These are phyloP conservation scores for Pangasius sanitwongsei DNA, from an alignment of 2,797 vertebrate species.

Conservation along the genomic window DNA sequence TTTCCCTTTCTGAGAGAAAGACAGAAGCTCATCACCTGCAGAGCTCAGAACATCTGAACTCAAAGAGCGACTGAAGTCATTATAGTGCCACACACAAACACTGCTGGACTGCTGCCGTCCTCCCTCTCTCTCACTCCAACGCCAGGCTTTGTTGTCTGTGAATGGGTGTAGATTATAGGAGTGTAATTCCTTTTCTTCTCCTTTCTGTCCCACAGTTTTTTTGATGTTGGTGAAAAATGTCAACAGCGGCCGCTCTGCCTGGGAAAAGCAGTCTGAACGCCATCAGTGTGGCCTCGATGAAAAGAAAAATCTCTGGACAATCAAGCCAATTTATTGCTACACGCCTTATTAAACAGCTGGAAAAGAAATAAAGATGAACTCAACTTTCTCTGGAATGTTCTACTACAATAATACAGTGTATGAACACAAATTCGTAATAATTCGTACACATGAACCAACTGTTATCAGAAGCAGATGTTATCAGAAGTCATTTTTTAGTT, in stretches of 20 bases:
- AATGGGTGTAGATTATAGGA: conserved; percentile 45
- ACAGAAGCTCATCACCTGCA: conserved; percentile 41
- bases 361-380: background rate
- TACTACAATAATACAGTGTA: background rate
- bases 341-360: background rate
- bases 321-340: background rate
- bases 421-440: background rate
- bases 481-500: background rate
- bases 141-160: conserved; percentile 30
- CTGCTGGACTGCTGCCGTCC: conserved; percentile 2
- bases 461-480: background rate
- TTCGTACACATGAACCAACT: background rate
- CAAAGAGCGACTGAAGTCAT: conserved; percentile 26
- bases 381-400: background rate
- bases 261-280: background rate
- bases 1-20: conserved; percentile 24
- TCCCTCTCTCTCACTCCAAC: background rate
- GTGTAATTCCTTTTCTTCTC: conserved; percentile 42
- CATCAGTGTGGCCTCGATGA: background rate
- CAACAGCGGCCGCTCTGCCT: conserved; percentile 4
- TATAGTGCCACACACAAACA: conserved; percentile 15
- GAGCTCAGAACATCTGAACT: conserved; percentile 35
- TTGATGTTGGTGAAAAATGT: conserved; percentile 44
- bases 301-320: background rate
- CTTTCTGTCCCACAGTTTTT: conserved; percentile 22